Percentiles rank a stretch among this genome's conserved stretches.
Evolutionary conservation across 1,140 invertebrate genomes (phyloP).

Genomic region (Thrips palmi): DNA sequence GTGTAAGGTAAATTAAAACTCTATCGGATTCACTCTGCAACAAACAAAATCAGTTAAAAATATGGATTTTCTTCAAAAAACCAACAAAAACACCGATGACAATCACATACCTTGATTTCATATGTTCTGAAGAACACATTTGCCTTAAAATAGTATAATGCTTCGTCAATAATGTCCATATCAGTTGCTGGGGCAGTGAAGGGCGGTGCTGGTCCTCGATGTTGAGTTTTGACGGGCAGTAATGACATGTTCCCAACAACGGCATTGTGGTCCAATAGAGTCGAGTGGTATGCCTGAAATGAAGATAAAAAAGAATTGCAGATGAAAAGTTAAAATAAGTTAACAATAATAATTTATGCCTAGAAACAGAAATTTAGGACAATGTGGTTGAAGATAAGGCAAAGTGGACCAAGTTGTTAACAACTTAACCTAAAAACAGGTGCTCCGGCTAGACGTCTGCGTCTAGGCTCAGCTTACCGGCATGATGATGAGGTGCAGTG

Average conservation of each 20-base stretch:
- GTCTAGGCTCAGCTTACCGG: too few species aligned
- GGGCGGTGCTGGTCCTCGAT: slow-evolving; percentile 69
- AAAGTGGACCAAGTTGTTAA: too few species aligned
- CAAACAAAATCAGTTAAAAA: slow-evolving; percentile 8
- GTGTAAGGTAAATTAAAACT: slow-evolving; percentile 90
- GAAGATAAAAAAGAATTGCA: not conserved
- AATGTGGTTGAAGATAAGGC: too few species aligned
- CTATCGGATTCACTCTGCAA: slow-evolving; percentile 82
- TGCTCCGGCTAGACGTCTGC: too few species aligned
- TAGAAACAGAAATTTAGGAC: too few species aligned
- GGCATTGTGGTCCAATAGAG: slow-evolving; percentile 50
- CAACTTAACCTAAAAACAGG: too few species aligned
- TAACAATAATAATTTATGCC: too few species aligned
- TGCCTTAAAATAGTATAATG: slow-evolving; percentile 92
- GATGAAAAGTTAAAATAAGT: slow-evolving; percentile 1
- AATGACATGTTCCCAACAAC: slow-evolving; percentile 84
- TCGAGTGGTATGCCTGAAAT: slow-evolving; percentile 96
- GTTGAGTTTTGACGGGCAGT: slow-evolving; percentile 68
- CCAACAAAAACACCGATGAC: too few species aligned
- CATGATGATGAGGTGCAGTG: too few species aligned
- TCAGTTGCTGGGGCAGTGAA: slow-evolving; percentile 40
- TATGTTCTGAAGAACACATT: slow-evolving; percentile 99
- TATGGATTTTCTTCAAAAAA: not conserved
- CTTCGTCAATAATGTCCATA: slow-evolving; percentile 93
- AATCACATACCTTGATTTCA: slow-evolving; percentile 74